Evolutionary conservation across 1,140 invertebrate species (phyloP).

Genomic region (Diploscapter pachys): DNA sequence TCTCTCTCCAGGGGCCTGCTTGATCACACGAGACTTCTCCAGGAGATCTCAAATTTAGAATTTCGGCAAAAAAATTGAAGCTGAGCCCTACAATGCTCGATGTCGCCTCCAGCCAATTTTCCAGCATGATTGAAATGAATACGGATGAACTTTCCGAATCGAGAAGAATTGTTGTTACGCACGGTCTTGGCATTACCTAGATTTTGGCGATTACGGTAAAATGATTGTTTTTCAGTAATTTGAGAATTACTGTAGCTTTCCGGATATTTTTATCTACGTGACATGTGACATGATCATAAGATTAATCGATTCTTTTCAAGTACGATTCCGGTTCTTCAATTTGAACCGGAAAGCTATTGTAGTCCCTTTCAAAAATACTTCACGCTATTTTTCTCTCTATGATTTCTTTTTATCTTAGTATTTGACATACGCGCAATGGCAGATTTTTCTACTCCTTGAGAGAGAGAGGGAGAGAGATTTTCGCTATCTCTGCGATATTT

Average conservation of each 20-base stretch:
- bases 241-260: not conserved
- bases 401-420: conserved; percentile 5
- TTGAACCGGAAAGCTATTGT: too few relatives aligned
- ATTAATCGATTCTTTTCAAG: too few relatives aligned
- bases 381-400: too few relatives aligned
- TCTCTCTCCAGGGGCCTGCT: conserved; percentile 92
- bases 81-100: conserved; percentile 91
- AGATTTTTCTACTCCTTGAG: too few relatives aligned
- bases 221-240: not conserved
- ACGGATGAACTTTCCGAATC: conserved; percentile 91
- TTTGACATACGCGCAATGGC: too few relatives aligned
- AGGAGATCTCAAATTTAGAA: conserved; percentile 75
- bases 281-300: not conserved
- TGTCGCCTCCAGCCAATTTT: conserved; percentile 99
- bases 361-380: too few relatives aligned
- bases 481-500: too few relatives aligned
- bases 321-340: too few relatives aligned
- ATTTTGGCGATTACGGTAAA: not conserved
- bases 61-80: not conserved
- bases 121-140: conserved; percentile 98
- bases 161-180: conserved; percentile 98
- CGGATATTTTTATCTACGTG: not conserved
- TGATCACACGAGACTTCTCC: conserved; percentile 99
- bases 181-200: conserved; percentile 96
- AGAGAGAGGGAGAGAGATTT: too few relatives aligned